Evolutionary conservation across 2,113 vertebrate species (phyloP), one percentile per base, ranked within the genome.

Genomic region (Lagenorhynchus albirostris): DNA sequence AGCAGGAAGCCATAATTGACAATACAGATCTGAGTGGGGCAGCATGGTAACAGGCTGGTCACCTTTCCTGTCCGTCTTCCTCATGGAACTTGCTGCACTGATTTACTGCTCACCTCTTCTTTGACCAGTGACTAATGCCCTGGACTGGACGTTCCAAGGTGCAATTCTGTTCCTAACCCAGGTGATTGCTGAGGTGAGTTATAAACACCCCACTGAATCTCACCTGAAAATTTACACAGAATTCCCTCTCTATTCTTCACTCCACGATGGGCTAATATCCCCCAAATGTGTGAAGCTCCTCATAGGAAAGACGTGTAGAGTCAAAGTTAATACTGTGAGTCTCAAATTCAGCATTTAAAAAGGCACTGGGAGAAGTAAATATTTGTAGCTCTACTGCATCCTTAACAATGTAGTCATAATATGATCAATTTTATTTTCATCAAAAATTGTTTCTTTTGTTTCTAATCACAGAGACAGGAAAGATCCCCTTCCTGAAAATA

Each of bases 1-100:
- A 84, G 95, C 65, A 58, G 92, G 91, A 94, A 87, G 74, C 84
- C 47, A 1, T 63, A 96, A 95, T 55, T 89, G 96, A 85, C 87
- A n/a, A 63, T 11, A 41, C 44, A 41, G n/a, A 76, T 36, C 81
- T 65, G 68, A 98, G 73, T 6, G 8, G n/a, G 85, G 9, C 63
- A 86, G 76, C 23, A 2, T 55, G 62, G 93, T 67, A 86, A 67
- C 73, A 91, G 91, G 44, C 82, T 0, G 1, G 89, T 96, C 77
- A 95, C 95, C 86, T 92, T 87, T 68, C 26, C 70, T 1, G 1
- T 38, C 71, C 38, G 1, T 80, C n/a, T 31, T 83, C 29, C 21
- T 77, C 71, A 4, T 5, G 62, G 65, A 89, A 70, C 23, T 60
- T 58, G 31, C 53, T 77, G 13, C 33, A 33, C 53, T 84, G 76